phyloP scores from a whole-genome alignment of 2,797 vertebrate species.

The Danio aesculapii region DNA sequence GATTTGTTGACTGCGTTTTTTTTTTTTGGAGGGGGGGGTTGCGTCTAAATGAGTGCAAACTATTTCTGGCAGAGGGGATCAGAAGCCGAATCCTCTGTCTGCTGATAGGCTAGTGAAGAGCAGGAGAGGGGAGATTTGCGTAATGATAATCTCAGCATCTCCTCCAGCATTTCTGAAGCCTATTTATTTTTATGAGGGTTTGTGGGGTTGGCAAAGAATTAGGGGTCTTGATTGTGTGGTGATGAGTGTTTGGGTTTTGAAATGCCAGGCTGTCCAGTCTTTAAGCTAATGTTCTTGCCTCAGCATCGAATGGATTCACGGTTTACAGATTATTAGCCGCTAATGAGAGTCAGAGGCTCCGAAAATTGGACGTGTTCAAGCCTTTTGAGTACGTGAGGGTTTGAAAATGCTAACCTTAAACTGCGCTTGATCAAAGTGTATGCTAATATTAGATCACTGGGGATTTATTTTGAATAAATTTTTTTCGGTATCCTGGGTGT shows the following conservation, averaged over 20 bases:
- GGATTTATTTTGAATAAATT: background rate
- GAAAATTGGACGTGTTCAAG: conserved; percentile 29
- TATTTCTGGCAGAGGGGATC: conserved; percentile 60
- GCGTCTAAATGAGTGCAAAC: conserved; percentile 74
- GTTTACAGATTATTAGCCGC: conserved; percentile 49
- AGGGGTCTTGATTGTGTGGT: conserved; percentile 26
- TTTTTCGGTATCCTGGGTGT: conserved; percentile 1
- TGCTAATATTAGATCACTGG: background rate
- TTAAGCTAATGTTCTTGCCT: conserved; percentile 28
- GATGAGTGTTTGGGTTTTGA: conserved; percentile 14
- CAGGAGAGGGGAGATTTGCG: conserved; percentile 20
- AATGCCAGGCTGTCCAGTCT: conserved; percentile 19
- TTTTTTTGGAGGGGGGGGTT: no score
- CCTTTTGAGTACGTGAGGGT: background rate
- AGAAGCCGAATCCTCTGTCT: conserved; percentile 69
- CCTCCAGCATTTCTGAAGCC: conserved; percentile 19
- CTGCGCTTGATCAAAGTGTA: background rate
- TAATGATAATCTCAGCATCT: conserved; percentile 34
- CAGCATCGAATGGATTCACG: conserved; percentile 34
- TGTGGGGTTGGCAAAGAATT: conserved; percentile 2
- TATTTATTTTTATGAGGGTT: conserved; percentile 29
- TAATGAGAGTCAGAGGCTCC: conserved; percentile 40
- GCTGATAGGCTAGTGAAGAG: conserved; percentile 56
- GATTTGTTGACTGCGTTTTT: conserved; percentile 76
- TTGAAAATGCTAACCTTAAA: background rate